Conservation (phyloP, 2,888 invertebrate genomes). For the Chorisops tibialis region DNA sequence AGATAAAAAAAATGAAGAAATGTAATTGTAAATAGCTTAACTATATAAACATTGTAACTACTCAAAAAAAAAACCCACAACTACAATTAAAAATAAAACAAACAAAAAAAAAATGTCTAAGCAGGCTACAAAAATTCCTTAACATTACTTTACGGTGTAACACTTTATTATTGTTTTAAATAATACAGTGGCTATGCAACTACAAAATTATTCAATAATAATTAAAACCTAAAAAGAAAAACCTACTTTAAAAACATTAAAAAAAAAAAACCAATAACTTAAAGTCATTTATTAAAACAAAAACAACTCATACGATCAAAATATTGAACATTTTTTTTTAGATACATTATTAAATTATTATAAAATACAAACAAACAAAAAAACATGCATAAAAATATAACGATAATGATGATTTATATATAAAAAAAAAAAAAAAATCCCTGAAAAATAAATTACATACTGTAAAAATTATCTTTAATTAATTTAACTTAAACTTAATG, state of each 20-base stretch:
- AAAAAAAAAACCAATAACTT: neutral
- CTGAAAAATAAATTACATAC: too few species aligned
- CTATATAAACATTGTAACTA: neutral
- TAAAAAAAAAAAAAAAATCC: too few species aligned
- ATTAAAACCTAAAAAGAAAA: too few species aligned
- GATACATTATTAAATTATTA: neutral
- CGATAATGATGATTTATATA: too few species aligned
- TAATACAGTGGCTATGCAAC: conserved; percentile 29
- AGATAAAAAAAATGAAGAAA: conserved; percentile 10
- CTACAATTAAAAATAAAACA: neutral
- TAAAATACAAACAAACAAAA: too few species aligned
- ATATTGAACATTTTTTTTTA: neutral
- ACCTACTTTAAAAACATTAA: neutral
- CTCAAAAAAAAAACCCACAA: conserved; percentile 1
- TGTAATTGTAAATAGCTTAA: conserved; percentile 21
- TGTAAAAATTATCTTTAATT: too few species aligned
- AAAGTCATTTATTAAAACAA: neutral
- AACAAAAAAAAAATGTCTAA: neutral
- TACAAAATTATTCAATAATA: neutral
- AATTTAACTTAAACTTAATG: neutral
- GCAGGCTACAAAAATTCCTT: neutral
- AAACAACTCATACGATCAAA: neutral
- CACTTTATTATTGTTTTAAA: conserved; percentile 36
- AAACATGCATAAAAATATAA: too few species aligned
- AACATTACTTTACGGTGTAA: neutral